Evolutionary conservation across 2,888 invertebrate species (phyloP).

Genomic region (Drosophila macrothrix): DNA sequence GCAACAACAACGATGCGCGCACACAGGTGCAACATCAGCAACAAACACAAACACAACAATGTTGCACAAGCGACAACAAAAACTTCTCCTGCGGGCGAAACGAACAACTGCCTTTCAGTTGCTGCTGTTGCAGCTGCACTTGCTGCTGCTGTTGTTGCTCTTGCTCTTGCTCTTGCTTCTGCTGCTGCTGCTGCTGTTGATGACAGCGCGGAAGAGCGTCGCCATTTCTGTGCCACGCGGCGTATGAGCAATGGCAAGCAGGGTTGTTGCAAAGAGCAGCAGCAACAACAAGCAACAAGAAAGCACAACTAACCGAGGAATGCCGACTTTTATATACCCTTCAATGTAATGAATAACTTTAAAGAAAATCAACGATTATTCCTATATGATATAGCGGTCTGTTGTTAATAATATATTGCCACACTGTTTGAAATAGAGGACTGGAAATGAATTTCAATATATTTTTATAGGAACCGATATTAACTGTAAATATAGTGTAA

Average conservation of each 20-base stretch:
- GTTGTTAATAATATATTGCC: background rate
- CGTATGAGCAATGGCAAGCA: slow-evolving; percentile 68
- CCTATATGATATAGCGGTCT: background rate
- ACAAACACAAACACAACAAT: slow-evolving; percentile 58
- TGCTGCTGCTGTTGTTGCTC: slow-evolving; percentile 37
- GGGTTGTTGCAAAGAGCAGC: slow-evolving; percentile 3
- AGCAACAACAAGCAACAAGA: background rate
- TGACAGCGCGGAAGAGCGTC: slow-evolving; percentile 65
- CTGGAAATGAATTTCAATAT: background rate
- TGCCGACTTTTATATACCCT: background rate
- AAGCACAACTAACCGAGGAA: background rate
- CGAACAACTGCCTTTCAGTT: slow-evolving; percentile 17
- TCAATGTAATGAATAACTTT: background rate
- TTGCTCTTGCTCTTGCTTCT: slow-evolving; percentile 2
- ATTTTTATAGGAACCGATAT: background rate
- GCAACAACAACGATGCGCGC: background rate
- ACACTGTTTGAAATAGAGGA: background rate
- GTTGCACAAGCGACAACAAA: slow-evolving; percentile 58
- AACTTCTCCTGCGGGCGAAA: slow-evolving; percentile 37
- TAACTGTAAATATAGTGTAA: background rate
- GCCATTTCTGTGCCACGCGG: slow-evolving; percentile 57
- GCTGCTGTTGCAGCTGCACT: background rate
- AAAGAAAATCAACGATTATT: background rate
- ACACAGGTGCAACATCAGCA: slow-evolving; percentile 52
- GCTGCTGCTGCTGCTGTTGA: slow-evolving; percentile 44